A percentile compares a stretch with the other conserved stretches of the same genome.
These are phyloP conservation scores for Budorcas taxicolor DNA, from an alignment of 2,113 vertebrate genomes.

Conservation along the genomic window DNA sequence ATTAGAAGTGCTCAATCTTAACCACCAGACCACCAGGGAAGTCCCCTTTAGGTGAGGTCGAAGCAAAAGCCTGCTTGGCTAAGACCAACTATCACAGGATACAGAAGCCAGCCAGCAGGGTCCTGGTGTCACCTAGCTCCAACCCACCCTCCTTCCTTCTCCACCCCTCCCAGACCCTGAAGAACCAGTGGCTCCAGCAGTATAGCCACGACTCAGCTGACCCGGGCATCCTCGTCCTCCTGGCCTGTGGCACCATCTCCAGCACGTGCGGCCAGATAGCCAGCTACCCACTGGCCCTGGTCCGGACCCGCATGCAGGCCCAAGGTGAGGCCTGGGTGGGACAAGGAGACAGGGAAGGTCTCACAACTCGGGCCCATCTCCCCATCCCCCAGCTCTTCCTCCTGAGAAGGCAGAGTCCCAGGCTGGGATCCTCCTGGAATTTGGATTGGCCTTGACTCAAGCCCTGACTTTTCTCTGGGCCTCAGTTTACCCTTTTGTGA, in stretches of 20 bases:
- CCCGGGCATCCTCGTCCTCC: constrained; percentile 86
- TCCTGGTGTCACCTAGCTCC: neutral
- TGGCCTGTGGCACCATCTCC: constrained; percentile 89
- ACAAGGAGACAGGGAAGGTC: neutral
- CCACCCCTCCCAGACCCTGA: constrained; percentile 81
- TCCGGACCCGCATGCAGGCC: constrained; percentile 93
- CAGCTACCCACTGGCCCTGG: constrained; percentile 89
- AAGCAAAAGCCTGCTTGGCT: constrained; percentile 69
- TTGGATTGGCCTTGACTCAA: neutral
- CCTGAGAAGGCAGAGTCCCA: neutral
- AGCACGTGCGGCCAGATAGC: constrained; percentile 92
- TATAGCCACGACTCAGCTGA: constrained; percentile 78
- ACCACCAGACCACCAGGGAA: neutral
- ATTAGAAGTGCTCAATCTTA: neutral
- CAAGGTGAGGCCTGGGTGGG: constrained; percentile 81
- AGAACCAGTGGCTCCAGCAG: constrained; percentile 88
- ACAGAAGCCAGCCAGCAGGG: neutral
- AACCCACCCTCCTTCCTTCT: neutral
- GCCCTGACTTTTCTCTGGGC: neutral
- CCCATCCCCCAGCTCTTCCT: neutral
- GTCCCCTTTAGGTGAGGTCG: neutral
- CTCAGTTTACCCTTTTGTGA: neutral
- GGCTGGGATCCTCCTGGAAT: neutral
- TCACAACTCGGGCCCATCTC: neutral
- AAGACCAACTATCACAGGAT: constrained; percentile 58